Evolutionary conservation across 2,888 invertebrate species (phyloP).

Genomic region (Parasteatoda lunata): DNA sequence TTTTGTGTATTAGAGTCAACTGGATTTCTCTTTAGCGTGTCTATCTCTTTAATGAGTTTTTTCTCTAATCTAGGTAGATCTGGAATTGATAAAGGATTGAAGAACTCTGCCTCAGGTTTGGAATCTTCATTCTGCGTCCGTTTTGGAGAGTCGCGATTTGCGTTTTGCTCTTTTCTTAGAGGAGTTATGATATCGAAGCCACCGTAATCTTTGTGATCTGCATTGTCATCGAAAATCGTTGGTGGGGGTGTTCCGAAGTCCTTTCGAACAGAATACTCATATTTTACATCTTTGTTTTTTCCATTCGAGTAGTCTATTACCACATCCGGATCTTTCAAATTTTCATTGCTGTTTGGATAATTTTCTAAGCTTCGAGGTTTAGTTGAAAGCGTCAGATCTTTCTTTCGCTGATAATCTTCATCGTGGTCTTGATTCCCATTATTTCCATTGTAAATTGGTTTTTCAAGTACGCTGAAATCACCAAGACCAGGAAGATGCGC

Average conservation of each 20-base stretch:
- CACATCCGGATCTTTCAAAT: constrained; percentile 54
- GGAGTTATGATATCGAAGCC: constrained; percentile 62
- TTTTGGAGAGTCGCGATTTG: background rate
- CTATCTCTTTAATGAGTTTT: constrained; percentile 17
- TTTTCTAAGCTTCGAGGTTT: constrained; percentile 50
- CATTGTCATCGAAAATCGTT: constrained; percentile 63
- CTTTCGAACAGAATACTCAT: constrained; percentile 24
- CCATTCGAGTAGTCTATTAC: constrained; percentile 59
- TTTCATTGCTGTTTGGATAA: constrained; percentile 36
- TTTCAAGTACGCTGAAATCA: constrained; percentile 62
- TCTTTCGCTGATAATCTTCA: constrained; percentile 39
- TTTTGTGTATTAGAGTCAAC: background rate
- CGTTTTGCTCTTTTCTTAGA: constrained; percentile 36
- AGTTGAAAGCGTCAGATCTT: constrained; percentile 29
- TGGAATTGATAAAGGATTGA: background rate
- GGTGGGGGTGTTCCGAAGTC: constrained; percentile 38
- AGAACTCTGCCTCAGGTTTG: background rate
- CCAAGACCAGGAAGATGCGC: constrained; percentile 52
- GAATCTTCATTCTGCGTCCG: background rate
- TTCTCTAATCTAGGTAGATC: constrained; percentile 31
- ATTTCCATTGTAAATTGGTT: constrained; percentile 61
- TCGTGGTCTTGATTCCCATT: constrained; percentile 48
- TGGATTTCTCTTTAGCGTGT: constrained; percentile 21
- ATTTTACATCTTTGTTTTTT: constrained; percentile 49
- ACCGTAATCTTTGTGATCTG: constrained; percentile 59